Conservation (phyloP, 2,797 vertebrate genomes). For the Fundulus diaphanus region DNA sequence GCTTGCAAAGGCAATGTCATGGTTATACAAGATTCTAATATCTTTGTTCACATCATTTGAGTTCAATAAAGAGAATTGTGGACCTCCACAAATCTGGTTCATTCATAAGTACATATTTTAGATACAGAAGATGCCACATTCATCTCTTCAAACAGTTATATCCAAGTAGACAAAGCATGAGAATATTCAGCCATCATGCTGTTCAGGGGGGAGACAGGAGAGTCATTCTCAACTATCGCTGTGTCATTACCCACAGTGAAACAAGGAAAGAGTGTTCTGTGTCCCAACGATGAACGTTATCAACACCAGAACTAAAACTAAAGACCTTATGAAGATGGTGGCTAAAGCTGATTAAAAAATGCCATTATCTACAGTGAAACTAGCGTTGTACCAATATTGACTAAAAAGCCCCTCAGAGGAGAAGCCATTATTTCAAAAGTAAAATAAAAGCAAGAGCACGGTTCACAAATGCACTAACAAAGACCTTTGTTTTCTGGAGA, state of each 20-base stretch:
- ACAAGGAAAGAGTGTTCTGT: neutral
- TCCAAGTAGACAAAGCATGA: neutral
- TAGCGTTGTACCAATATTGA: neutral
- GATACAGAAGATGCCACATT: neutral
- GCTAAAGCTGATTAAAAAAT: neutral
- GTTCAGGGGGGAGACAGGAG: neutral
- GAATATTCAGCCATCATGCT: neutral
- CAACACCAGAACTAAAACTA: neutral
- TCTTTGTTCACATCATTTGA: too few relatives aligned
- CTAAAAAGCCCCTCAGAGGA: neutral
- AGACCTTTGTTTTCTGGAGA: neutral
- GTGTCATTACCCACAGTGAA: neutral
- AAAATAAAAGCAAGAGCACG: neutral
- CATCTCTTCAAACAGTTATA: neutral
- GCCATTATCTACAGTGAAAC: neutral
- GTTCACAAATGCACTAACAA: neutral
- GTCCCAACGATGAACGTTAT: too few relatives aligned
- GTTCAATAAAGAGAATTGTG: too few relatives aligned
- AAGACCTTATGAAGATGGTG: neutral
- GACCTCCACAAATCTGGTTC: neutral
- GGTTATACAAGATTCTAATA: too few relatives aligned
- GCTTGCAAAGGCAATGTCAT: neutral
- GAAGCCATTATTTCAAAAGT: neutral
- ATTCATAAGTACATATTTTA: neutral
- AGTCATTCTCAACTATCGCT: too few relatives aligned